Evolutionary conservation across 2,888 invertebrate species (phyloP), one percentile per base, ranked within the genome.

Genomic region (Plebejus melissa): DNA sequence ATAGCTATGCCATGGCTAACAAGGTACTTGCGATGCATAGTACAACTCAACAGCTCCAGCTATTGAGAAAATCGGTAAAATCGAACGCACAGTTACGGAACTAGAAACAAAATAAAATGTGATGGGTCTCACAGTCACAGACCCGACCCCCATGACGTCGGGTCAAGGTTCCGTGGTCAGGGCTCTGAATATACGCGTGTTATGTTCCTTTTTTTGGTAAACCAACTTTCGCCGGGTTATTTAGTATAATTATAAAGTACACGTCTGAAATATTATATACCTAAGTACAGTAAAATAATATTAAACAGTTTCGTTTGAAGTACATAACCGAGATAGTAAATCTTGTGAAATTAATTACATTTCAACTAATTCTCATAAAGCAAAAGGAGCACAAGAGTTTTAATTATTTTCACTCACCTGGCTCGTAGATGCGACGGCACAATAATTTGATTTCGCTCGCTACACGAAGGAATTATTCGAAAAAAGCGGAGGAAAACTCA

Each of bases 381-480:
- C 76, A 78, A 80, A 77, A 77, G 76, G 75, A 77, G 79, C 80
- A 80, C 80, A 80, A 81, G 78, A 79, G 80, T 86, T 85, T 81
- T 80, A 83, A 85, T 86, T 75, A 75, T 75, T 86, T 82, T 80
- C 77, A 79, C 82, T 82, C 82, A 86, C 85, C 86, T 86, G 84
- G 77, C 38, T 57, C 13, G 80, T 80, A 80, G 81, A 80, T 77
- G 79, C 82, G 77, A 81, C 82, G 81, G 82, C 84, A 84, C 81
- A 85, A 88, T 89, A 87, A 89, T 89, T 88, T 87, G 85, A 89
- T 89, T 87, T 87, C 81, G 79, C 83, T 86, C 85, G 85, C 87
- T 86, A 86, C 82, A 82, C 80, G 83, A 83, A 83, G 83, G 81
- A 86, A 86, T 87, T 85, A 86, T 88, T 87, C 82, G 82, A 79